A percentile compares a stretch with the other conserved stretches of the same genome.
Evolutionary conservation across 2,888 invertebrate genomes (phyloP).

Genomic region (Drosophila sordidula): DNA sequence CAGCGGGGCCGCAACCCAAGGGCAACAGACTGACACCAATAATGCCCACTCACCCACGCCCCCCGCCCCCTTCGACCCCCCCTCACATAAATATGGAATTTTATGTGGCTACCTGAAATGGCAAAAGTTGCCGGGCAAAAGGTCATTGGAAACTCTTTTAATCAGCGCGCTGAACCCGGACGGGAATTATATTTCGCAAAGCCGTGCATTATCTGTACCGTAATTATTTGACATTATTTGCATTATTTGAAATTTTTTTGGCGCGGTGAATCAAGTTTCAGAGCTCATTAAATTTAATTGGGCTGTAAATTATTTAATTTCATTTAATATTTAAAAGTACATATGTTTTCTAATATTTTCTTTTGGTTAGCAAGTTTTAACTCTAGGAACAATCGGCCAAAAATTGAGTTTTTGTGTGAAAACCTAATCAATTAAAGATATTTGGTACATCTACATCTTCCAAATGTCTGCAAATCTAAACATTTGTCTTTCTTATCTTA

Average conservation of each 20-base stretch:
- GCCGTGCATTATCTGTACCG: neutral
- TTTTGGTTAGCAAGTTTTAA: too few species aligned
- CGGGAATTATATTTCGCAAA: slow-evolving; percentile 5
- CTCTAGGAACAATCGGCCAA: too few species aligned
- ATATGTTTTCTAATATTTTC: too few species aligned
- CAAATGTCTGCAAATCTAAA: too few species aligned
- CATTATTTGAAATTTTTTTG: neutral
- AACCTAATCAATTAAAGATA: too few species aligned
- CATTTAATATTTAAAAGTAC: too few species aligned
- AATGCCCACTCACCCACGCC: neutral
- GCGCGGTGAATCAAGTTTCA: neutral
- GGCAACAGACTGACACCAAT: slow-evolving; percentile 50
- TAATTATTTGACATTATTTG: neutral
- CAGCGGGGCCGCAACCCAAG: slow-evolving; percentile 11
- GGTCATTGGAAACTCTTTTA: slow-evolving; percentile 14
- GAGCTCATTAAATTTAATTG: neutral
- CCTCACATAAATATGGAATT: slow-evolving; percentile 55
- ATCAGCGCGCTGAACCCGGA: slow-evolving; percentile 24
- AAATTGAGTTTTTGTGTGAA: too few species aligned
- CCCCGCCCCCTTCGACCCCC: too few species aligned
- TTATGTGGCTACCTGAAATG: slow-evolving; percentile 41
- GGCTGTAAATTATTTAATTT: neutral
- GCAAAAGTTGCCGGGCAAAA: slow-evolving; percentile 15
- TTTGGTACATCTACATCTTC: too few species aligned
- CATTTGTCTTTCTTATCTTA: too few species aligned